Conservation (phyloP, 2,888 invertebrate genomes). For the Polia nebulosa region DNA sequence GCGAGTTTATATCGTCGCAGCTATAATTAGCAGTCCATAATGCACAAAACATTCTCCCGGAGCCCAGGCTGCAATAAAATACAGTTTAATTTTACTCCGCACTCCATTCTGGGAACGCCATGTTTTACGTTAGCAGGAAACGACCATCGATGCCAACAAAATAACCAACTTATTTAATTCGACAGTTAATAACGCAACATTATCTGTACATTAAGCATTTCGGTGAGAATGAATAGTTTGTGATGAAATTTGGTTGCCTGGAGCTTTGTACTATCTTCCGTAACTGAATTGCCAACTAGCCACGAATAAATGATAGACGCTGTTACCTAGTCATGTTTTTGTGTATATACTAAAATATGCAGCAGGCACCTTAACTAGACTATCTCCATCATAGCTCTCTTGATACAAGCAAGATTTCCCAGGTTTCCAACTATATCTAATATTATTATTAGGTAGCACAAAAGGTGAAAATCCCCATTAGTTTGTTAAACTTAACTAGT, state of each 20-base stretch:
- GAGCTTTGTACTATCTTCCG: constrained; percentile 9
- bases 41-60: constrained; percentile 44
- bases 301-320: neutral
- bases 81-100: constrained; percentile 57
- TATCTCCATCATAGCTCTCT: constrained; percentile 7
- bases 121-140: constrained; percentile 51
- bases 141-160: constrained; percentile 46
- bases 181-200: constrained; percentile 43
- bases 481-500: constrained; percentile 19
- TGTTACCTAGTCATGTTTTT: neutral
- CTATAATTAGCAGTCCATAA: constrained; percentile 55
- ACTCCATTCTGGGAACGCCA: constrained; percentile 53
- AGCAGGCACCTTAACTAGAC: constrained; percentile 2
- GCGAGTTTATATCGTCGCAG: constrained; percentile 39
- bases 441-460: constrained; percentile 44
- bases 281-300: neutral
- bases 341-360: neutral
- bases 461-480: constrained; percentile 61
- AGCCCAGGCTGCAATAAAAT: constrained; percentile 58
- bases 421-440: constrained; percentile 13
- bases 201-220: constrained; percentile 42
- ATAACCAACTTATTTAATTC: constrained; percentile 52
- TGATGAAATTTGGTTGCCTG: constrained; percentile 15
- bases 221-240: constrained; percentile 19
- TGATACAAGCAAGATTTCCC: constrained; percentile 28